phyloP scores from a whole-genome alignment of 1,140 invertebrate species.

The Prorops nasuta region DNA sequence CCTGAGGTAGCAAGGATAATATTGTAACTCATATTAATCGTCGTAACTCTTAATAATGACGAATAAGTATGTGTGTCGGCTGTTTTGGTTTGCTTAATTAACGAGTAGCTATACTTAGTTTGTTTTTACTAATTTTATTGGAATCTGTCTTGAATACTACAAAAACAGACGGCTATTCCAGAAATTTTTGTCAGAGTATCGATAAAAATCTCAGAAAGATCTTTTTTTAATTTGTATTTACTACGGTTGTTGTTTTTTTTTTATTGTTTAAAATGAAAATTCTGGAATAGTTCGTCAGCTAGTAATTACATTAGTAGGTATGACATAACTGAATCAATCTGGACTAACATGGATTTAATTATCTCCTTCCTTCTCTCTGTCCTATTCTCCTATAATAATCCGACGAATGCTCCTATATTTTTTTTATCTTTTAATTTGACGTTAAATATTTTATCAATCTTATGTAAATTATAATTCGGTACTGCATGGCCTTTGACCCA shows the following conservation, averaged over 20 bases:
- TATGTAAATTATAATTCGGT: no score
- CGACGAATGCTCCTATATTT: constrained; percentile 11
- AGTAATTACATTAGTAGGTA: constrained; percentile 29
- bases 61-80: constrained; percentile 30
- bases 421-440: constrained; percentile 23
- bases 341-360: constrained; percentile 40
- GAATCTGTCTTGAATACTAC: constrained; percentile 3
- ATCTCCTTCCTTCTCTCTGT: constrained; percentile 24
- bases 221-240: background rate
- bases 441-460: constrained; percentile 22
- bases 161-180: constrained; percentile 7
- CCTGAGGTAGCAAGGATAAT: constrained; percentile 50
- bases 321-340: constrained; percentile 29
- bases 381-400: constrained; percentile 32
- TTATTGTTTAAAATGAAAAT: constrained; percentile 12
- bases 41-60: constrained; percentile 13
- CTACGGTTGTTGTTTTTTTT: background rate
- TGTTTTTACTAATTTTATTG: constrained; percentile 1
- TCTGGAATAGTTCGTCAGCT: constrained; percentile 15
- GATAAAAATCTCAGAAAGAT: background rate
- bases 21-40: constrained; percentile 22
- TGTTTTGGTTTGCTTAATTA: constrained; percentile 26
- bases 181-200: background rate
- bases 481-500: no score
- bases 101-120: constrained; percentile 16